phyloP scores from a whole-genome alignment of 2,888 invertebrate species.

The Xylocampa areola region DNA sequence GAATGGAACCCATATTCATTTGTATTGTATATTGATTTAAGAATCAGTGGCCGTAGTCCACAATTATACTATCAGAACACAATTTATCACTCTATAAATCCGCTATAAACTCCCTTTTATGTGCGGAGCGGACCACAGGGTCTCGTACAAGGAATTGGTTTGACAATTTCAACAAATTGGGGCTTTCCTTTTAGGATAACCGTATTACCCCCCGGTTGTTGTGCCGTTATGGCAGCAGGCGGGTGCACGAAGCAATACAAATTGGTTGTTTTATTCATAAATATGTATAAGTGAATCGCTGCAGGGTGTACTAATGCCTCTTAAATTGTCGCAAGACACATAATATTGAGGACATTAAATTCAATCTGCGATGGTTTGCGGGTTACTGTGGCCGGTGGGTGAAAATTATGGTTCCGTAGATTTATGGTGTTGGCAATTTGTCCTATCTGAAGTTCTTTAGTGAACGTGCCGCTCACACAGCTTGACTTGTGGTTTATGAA shows the following conservation, averaged over 20 bases:
- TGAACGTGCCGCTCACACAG: conserved; percentile 26
- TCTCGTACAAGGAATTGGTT: conserved; percentile 64
- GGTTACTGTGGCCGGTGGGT: conserved; percentile 67
- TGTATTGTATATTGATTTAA: conserved; percentile 39
- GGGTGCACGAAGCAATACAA: conserved; percentile 61
- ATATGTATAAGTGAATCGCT: conserved; percentile 80
- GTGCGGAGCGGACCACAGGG: conserved; percentile 54
- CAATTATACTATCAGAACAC: conserved; percentile 53
- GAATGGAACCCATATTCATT: conserved; percentile 37
- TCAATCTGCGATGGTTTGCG: conserved; percentile 75
- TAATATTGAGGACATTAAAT: conserved; percentile 78
- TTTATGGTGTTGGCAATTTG: conserved; percentile 78
- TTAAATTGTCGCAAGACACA: conserved; percentile 78
- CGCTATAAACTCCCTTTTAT: conserved; percentile 59
- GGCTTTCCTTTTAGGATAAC: conserved; percentile 72
- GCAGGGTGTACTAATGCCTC: conserved; percentile 77
- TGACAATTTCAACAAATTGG: conserved; percentile 74
- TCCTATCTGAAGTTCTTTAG: conserved; percentile 74
- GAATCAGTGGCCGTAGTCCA: conserved; percentile 29
- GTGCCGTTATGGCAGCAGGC: conserved; percentile 70
- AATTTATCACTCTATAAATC: conserved; percentile 62
- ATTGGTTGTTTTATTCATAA: conserved; percentile 80
- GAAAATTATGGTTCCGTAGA: conserved; percentile 73
- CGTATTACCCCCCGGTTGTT: conserved; percentile 67
- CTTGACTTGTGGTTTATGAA: conserved; percentile 32